phyloP scores from a whole-genome alignment of 2,113 vertebrate species.

The Toxostoma redivivum region DNA sequence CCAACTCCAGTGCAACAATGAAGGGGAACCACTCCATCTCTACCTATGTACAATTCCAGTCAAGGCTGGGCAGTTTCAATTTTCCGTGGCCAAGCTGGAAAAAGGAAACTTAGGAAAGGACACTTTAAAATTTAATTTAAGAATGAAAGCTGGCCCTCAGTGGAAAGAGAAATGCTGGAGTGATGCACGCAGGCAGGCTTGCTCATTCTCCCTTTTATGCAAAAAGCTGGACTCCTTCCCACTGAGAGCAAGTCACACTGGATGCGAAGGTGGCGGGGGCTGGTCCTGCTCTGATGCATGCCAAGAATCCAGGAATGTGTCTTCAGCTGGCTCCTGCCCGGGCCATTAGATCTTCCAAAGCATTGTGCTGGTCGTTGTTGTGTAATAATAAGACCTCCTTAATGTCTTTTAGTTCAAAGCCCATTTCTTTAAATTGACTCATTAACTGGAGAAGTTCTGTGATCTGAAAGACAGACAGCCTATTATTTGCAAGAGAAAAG shows the following conservation, averaged over 20 bases:
- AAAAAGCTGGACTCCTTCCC: neutral
- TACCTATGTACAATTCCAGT: slow-evolving; percentile 40
- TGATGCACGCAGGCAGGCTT: neutral
- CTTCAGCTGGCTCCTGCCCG: slow-evolving; percentile 83
- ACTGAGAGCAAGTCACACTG: neutral
- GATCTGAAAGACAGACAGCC: slow-evolving; percentile 75
- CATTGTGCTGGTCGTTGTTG: slow-evolving; percentile 92
- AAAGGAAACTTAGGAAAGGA: slow-evolving; percentile 59
- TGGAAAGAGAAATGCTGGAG: slow-evolving; percentile 18
- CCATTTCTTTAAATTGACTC: slow-evolving; percentile 98
- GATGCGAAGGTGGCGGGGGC: neutral
- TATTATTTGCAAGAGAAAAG: neutral
- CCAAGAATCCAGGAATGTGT: neutral
- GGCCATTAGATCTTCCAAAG: slow-evolving; percentile 95
- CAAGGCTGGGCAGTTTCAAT: neutral
- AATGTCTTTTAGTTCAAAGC: slow-evolving; percentile 93
- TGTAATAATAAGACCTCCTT: slow-evolving; percentile 93
- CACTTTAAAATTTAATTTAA: slow-evolving; percentile 60
- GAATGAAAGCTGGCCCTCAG: slow-evolving; percentile 18
- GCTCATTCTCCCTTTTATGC: neutral
- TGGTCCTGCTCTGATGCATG: neutral
- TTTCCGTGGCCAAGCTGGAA: slow-evolving; percentile 37
- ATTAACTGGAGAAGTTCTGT: slow-evolving; percentile 94
- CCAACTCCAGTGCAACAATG: slow-evolving; percentile 34
- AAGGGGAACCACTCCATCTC: neutral